These are phyloP conservation scores for Cydia strobilella DNA, from an alignment of 1,140 invertebrate genomes.

Conservation along the genomic window DNA sequence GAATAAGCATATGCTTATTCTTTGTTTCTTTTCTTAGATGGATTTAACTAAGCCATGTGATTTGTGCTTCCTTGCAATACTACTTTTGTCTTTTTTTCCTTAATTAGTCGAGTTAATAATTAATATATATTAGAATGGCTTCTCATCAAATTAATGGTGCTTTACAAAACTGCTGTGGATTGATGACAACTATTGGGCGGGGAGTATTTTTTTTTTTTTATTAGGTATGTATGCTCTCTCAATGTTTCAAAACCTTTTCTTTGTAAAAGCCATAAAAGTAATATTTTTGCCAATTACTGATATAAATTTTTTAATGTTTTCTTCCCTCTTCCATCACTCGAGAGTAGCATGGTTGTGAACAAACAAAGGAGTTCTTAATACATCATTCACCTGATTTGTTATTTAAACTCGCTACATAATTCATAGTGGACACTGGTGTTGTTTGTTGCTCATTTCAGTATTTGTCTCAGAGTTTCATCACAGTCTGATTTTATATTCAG, in stretches of 20 bases:
- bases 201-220: no score
- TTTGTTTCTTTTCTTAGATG: neutral
- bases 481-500: constrained; percentile 57
- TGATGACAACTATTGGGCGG: no score
- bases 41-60: no score
- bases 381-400: constrained; percentile 65
- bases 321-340: neutral
- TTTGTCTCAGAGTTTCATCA: constrained; percentile 58
- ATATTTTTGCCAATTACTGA: neutral
- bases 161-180: no score
- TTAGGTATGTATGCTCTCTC: no score
- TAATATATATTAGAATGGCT: no score
- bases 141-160: no score
- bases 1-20: neutral
- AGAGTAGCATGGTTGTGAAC: constrained; percentile 38
- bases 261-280: neutral
- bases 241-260: no score
- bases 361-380: constrained; percentile 53
- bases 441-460: constrained; percentile 61
- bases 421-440: constrained; percentile 48
- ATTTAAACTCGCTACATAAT: constrained; percentile 70
- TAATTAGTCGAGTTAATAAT: no score
- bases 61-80: no score
- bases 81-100: no score
- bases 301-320: neutral